These are phyloP conservation scores for Diarsia brunnea DNA, from an alignment of 2,888 invertebrate genomes.

Conservation along the genomic window DNA sequence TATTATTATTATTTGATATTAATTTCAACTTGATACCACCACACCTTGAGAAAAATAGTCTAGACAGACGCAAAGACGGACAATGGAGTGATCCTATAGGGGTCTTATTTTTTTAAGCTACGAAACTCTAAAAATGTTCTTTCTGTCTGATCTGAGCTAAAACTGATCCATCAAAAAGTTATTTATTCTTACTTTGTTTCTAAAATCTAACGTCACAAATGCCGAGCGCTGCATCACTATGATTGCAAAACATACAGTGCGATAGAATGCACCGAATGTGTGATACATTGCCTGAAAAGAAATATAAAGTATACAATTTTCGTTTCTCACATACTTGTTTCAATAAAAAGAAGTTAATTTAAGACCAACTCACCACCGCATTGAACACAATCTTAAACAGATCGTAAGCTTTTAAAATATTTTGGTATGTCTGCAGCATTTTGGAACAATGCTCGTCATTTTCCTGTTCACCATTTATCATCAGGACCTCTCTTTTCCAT, in stretches of 20 bases:
- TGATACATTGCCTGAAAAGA: neutral
- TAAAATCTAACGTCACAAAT: neutral
- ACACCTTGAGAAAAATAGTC: neutral
- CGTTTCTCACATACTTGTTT: too few species aligned
- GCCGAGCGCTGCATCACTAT: neutral
- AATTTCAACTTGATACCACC: neutral
- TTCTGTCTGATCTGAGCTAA: too few species aligned
- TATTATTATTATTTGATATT: neutral
- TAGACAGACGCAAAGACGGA: too few species aligned
- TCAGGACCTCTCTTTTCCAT: constrained; percentile 2
- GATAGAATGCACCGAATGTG: neutral
- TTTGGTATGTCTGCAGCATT: constrained; percentile 20
- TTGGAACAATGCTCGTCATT: neutral
- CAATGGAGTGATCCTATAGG: too few species aligned
- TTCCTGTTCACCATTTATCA: neutral
- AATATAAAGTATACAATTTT: neutral
- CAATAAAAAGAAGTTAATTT: too few species aligned
- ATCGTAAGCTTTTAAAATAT: constrained; percentile 37
- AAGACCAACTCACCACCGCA: constrained; percentile 36
- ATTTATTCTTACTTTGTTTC: neutral
- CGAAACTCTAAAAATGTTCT: too few species aligned
- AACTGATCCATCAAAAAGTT: too few species aligned
- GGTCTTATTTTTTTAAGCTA: too few species aligned
- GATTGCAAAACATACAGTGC: neutral
- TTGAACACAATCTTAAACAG: constrained; percentile 41